Conservation (phyloP, 2,888 invertebrate genomes). For the Eilema depressum region DNA sequence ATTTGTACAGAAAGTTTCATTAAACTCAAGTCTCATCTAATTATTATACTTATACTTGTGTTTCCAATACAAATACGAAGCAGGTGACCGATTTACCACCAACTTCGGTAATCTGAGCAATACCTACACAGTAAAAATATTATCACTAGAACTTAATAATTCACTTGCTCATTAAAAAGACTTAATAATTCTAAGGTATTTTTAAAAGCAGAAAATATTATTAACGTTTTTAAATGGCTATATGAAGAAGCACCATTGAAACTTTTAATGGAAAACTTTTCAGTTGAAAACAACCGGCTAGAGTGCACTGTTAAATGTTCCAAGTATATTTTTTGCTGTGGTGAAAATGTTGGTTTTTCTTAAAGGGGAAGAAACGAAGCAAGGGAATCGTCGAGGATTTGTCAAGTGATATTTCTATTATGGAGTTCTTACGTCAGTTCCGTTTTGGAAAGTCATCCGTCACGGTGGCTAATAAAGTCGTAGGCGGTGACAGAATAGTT, state of each 20-base stretch:
- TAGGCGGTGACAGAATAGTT: slow-evolving; percentile 1
- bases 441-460: slow-evolving; percentile 21
- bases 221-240: slow-evolving; percentile 45
- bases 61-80: too few relatives aligned
- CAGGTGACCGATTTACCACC: neutral
- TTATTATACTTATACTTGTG: too few relatives aligned
- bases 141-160: slow-evolving; percentile 12
- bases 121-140: slow-evolving; percentile 7
- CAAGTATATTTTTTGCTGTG: slow-evolving; percentile 49
- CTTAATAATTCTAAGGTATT: slow-evolving; percentile 26
- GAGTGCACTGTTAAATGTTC: slow-evolving; percentile 70
- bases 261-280: slow-evolving; percentile 78
- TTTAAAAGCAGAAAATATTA: slow-evolving; percentile 34
- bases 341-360: slow-evolving; percentile 31
- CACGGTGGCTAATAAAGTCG: slow-evolving; percentile 14
- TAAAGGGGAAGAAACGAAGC: slow-evolving; percentile 15
- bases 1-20: too few relatives aligned
- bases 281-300: slow-evolving; percentile 67
- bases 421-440: slow-evolving; percentile 22
- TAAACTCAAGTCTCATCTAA: too few relatives aligned
- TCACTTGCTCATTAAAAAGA: slow-evolving; percentile 15
- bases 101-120: neutral
- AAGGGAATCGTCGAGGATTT: slow-evolving; percentile 17
- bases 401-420: slow-evolving; percentile 24
- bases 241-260: slow-evolving; percentile 44